Evolutionary conservation across 2,888 invertebrate genomes (phyloP).

Genomic region (Abrostola tripartita): DNA sequence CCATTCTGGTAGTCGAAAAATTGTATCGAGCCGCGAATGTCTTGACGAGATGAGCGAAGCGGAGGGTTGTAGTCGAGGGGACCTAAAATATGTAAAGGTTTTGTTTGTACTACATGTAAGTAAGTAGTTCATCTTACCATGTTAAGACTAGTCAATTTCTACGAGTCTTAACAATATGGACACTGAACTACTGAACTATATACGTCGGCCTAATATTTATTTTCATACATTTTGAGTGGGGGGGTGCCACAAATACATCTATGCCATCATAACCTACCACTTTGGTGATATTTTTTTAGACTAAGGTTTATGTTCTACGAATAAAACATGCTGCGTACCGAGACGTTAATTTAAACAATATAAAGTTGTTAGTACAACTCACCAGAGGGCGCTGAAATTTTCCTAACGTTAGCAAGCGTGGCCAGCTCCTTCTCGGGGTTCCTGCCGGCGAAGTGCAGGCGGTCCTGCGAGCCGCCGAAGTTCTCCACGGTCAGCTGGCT

Average conservation of each 20-base stretch:
- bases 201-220: no score
- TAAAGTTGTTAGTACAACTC: constrained; percentile 31
- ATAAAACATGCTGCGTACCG: no score
- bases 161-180: no score
- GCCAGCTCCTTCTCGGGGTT: constrained; percentile 94
- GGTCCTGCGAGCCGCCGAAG: constrained; percentile 97
- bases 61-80: constrained; percentile 90
- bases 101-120: neutral
- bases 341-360: neutral
- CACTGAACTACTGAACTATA: no score
- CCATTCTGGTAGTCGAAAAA: constrained; percentile 88
- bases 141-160: no score
- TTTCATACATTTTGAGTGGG: no score
- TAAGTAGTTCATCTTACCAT: no score
- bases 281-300: no score
- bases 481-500: constrained; percentile 97
- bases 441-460: constrained; percentile 94
- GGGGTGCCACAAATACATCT: no score
- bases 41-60: constrained; percentile 92
- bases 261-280: no score
- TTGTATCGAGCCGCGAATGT: constrained; percentile 91
- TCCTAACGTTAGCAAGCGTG: constrained; percentile 79
- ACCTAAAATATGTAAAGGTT: constrained; percentile 58
- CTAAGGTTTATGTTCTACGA: no score
- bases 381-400: constrained; percentile 87